phyloP scores from a whole-genome alignment of 2,797 vertebrate genomes.

The Eidolon dupreanum region DNA sequence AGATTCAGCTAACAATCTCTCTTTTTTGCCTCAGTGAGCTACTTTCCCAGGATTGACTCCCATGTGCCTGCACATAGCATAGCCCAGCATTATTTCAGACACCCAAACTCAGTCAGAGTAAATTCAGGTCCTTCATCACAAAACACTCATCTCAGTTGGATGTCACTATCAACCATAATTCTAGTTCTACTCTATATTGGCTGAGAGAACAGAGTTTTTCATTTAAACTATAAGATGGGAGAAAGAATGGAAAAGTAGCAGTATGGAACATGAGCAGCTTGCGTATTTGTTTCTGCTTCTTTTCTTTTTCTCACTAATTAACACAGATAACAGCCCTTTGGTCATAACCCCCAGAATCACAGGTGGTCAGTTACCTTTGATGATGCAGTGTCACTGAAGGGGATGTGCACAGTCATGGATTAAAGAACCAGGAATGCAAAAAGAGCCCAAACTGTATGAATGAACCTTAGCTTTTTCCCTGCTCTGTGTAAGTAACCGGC shows the following conservation, averaged over 20 bases:
- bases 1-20: conserved; percentile 10
- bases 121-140: background rate
- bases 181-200: background rate
- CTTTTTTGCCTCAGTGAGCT: conserved; percentile 32
- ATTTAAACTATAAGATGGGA: conserved; percentile 12
- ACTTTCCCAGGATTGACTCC: conserved; percentile 3
- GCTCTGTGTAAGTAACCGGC: background rate
- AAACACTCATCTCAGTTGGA: background rate
- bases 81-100: background rate
- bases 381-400: background rate
- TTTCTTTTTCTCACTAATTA: background rate
- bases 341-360: background rate
- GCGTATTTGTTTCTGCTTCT: background rate
- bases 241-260: conserved; percentile 5
- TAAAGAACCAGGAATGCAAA: background rate
- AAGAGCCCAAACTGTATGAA: background rate
- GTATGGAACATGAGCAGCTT: background rate
- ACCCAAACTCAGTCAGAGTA: conserved; percentile 40
- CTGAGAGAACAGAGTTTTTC: background rate
- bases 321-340: background rate
- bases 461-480: background rate
- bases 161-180: conserved; percentile 50
- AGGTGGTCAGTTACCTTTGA: background rate
- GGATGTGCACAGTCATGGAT: background rate
- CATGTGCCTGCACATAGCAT: background rate